Conservation (phyloP, 30 jellyfish, hydroid and myxozoan species). For the Haliclystus octoradiatus region DNA sequence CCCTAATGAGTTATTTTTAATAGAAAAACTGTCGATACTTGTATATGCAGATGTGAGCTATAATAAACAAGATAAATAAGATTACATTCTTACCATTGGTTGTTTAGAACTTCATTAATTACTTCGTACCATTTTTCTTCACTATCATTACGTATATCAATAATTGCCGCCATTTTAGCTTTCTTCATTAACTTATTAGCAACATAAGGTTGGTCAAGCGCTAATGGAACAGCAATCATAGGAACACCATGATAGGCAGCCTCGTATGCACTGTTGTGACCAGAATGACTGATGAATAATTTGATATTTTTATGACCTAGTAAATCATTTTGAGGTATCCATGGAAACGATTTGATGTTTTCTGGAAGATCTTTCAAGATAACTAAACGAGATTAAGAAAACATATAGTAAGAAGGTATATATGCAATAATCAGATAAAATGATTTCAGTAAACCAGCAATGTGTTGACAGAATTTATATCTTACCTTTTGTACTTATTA, state of each 20-base stretch:
- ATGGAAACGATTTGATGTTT: too few relatives aligned
- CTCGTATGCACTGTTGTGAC: slow-evolving; percentile 32
- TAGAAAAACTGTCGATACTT: too few relatives aligned
- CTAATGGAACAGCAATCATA: slow-evolving; percentile 17
- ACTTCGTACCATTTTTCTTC: slow-evolving; percentile 3
- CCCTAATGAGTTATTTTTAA: too few relatives aligned
- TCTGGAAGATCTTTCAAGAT: too few relatives aligned
- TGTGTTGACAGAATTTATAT: too few relatives aligned
- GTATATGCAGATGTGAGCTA: too few relatives aligned
- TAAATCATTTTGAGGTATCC: slow-evolving; percentile 50
- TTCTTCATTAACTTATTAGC: slow-evolving; percentile 4
- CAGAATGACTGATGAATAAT: slow-evolving; percentile 43
- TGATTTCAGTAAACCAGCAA: too few relatives aligned
- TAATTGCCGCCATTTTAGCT: slow-evolving; percentile 29
- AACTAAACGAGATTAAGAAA: too few relatives aligned
- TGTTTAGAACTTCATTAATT: slow-evolving; percentile 7
- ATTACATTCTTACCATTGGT: slow-evolving; percentile 13
- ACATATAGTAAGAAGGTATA: too few relatives aligned
- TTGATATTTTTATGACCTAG: slow-evolving; percentile 28
- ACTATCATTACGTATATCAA: slow-evolving; percentile 12
- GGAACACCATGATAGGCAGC: slow-evolving; percentile 57
- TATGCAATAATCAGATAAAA: too few relatives aligned
- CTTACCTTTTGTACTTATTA: too few relatives aligned
- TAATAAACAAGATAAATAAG: too few relatives aligned
- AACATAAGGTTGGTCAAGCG: slow-evolving; percentile 16